Evolutionary conservation across 35 echinoderm and acorn worm species (phyloP).

Genomic region (Strongylocentrotus purpuratus): DNA sequence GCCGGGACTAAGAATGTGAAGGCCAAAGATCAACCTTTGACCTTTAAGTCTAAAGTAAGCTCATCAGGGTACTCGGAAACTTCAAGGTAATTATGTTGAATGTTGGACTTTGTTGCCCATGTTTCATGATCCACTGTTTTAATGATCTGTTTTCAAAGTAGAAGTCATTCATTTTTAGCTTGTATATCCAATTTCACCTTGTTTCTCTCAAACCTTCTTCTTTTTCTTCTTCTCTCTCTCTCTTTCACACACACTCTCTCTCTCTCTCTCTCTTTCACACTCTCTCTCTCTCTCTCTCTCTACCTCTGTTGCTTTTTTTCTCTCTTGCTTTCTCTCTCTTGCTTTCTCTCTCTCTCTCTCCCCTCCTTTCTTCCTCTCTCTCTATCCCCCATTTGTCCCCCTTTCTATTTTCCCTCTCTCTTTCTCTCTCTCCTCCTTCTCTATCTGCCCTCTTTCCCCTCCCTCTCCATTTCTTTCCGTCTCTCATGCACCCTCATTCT

Average conservation of each 20-base stretch:
- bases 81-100: slow-evolving; percentile 60
- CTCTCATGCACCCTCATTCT: no score
- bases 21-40: slow-evolving; percentile 80
- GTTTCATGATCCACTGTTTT: no score
- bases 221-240: background rate
- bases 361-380: background rate
- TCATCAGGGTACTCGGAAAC: slow-evolving; percentile 87
- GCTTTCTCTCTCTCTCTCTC: background rate
- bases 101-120: background rate
- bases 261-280: background rate
- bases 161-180: background rate
- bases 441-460: background rate
- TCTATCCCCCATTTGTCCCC: background rate
- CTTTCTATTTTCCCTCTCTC: background rate
- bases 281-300: background rate
- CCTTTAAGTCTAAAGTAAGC: slow-evolving; percentile 87
- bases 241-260: no score
- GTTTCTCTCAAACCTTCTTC: background rate
- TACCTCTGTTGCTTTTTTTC: background rate
- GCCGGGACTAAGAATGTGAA: slow-evolving; percentile 58
- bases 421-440: background rate
- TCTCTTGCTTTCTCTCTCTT: background rate
- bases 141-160: background rate
- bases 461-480: background rate
- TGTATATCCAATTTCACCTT: background rate